phyloP scores from a whole-genome alignment of 2,113 vertebrate species.

The Camelus bactrianus region DNA sequence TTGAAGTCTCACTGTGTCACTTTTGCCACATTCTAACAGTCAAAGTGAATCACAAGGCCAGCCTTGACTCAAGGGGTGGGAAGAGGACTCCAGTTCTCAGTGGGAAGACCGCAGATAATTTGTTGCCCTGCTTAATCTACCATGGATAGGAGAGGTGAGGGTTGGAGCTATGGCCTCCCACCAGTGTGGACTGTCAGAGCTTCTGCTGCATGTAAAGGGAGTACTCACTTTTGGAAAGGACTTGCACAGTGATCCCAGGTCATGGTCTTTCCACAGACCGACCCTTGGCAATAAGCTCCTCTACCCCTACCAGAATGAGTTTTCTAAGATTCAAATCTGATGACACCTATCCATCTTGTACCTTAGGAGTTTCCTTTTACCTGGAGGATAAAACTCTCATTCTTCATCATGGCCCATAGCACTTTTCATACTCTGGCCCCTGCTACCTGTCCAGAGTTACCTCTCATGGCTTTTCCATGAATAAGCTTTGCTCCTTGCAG shows the following conservation, averaged over 20 bases:
- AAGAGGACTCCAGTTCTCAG: background rate
- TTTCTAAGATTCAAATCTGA: slow-evolving; percentile 9
- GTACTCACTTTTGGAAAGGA: background rate
- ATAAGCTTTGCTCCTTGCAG: background rate
- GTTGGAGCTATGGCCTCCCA: background rate
- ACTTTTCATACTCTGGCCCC: background rate
- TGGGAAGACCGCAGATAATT: background rate
- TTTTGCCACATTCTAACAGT: background rate
- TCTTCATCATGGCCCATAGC: background rate
- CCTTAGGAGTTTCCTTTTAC: background rate
- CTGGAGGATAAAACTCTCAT: background rate
- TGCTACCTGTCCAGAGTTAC: background rate
- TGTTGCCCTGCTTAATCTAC: background rate
- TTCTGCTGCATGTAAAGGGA: background rate
- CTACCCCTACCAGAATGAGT: background rate
- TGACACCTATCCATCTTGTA: background rate
- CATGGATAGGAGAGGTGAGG: background rate
- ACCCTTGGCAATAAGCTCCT: background rate
- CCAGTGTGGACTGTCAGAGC: background rate
- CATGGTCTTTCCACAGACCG: background rate
- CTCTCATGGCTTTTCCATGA: background rate
- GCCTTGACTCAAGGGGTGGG: background rate
- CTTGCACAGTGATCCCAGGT: background rate
- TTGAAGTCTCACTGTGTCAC: background rate
- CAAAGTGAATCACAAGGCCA: background rate